A percentile compares a stretch with the other conserved stretches of the same genome.
Evolutionary conservation across 2,888 invertebrate species (phyloP).

Genomic region (Machimus rusticus): DNA sequence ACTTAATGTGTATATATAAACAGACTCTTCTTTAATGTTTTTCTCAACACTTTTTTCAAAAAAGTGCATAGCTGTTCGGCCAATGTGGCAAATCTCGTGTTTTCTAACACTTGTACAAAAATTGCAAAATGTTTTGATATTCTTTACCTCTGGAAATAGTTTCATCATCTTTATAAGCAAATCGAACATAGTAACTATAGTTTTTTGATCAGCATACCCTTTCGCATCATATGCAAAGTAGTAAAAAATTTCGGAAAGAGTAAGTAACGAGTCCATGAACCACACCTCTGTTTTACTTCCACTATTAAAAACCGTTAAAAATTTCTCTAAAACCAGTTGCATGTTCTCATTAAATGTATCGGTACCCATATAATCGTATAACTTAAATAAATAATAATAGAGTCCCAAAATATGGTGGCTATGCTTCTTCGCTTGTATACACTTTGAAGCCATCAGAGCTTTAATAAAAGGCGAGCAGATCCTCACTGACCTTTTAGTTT

Average conservation of each 20-base stretch:
- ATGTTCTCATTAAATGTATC: constrained; percentile 1
- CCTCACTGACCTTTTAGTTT: not conserved
- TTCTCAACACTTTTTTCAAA: not conserved
- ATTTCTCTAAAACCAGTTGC: not conserved
- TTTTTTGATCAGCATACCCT: not conserved
- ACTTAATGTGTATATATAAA: not conserved
- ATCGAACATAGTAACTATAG: not conserved
- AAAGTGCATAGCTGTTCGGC: not conserved
- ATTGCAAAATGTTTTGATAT: constrained; percentile 8
- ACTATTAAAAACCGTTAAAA: not conserved
- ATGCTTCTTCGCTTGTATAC: not conserved
- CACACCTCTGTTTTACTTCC: not conserved
- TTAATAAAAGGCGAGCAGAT: not conserved
- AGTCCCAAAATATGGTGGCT: not conserved
- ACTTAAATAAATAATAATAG: not conserved
- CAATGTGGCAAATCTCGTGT: constrained; percentile 10
- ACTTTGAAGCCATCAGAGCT: not conserved
- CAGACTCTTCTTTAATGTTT: not conserved
- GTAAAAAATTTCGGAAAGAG: not conserved
- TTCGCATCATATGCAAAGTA: not conserved
- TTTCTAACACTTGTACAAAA: not conserved
- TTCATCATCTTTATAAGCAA: constrained; percentile 4
- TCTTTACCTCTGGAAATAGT: not conserved
- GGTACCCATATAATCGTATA: not conserved
- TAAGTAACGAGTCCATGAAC: constrained; percentile 1